phyloP scores from a whole-genome alignment of 2,113 vertebrate species.

The Microtus richardsoni region DNA sequence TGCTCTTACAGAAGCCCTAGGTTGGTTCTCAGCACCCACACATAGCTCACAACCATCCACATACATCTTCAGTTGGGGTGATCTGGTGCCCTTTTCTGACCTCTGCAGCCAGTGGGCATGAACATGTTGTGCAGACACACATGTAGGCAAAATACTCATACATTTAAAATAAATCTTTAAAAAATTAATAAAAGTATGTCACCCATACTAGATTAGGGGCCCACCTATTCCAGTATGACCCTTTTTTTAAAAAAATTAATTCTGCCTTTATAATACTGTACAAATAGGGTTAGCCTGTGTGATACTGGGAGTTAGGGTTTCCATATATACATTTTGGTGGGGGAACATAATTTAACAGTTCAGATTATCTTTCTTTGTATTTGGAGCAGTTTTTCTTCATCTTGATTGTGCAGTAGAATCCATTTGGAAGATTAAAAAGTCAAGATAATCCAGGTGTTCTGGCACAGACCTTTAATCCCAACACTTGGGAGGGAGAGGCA shows the following conservation, averaged over 20 bases:
- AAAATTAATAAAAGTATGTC: not conserved
- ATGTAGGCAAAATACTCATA: not conserved
- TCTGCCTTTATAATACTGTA: not conserved
- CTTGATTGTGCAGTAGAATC: not conserved
- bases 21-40: not conserved
- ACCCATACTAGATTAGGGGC: not conserved
- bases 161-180: not conserved
- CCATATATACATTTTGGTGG: not conserved
- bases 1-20: not conserved
- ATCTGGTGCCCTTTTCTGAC: not conserved
- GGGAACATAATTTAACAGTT: not conserved
- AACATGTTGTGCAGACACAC: not conserved
- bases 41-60: not conserved
- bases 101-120: not conserved
- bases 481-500: not conserved
- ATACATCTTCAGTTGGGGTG: not conserved
- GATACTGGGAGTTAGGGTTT: not conserved
- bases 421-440: not conserved
- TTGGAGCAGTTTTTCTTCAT: not conserved
- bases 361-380: not conserved
- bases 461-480: not conserved
- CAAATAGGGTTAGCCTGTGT: slow-evolving; percentile 7
- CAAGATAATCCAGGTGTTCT: not conserved
- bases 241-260: not conserved
- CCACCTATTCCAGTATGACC: not conserved